Evolutionary conservation across 2,797 vertebrate species (phyloP).

Genomic region (Poeciliopsis turneri): DNA sequence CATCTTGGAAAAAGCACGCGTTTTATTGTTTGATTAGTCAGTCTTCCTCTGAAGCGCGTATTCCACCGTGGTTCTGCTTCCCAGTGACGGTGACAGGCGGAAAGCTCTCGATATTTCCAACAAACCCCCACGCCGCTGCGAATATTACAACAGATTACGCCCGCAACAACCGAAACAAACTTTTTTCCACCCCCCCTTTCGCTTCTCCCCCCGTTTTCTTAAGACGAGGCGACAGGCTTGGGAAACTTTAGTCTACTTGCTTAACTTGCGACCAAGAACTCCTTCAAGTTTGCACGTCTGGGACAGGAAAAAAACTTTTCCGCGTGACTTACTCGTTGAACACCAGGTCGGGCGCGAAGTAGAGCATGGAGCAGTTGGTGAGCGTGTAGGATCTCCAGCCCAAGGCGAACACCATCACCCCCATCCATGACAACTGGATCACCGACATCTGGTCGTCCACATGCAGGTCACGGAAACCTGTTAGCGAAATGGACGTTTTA

Average conservation of each 20-base stretch:
- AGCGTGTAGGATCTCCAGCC: constrained; percentile 95
- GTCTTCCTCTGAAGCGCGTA: constrained; percentile 43
- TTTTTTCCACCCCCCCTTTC: background rate
- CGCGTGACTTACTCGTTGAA: constrained; percentile 93
- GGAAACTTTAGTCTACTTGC: constrained; percentile 19
- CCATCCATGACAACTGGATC: constrained; percentile 97
- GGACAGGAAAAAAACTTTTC: background rate
- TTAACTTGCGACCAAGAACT: background rate
- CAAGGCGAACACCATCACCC: constrained; percentile 94
- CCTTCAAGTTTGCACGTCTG: background rate
- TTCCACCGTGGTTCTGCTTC: constrained; percentile 28
- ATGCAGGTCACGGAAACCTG: constrained; percentile 92
- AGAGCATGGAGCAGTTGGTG: constrained; percentile 92
- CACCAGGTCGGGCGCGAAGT: constrained; percentile 94
- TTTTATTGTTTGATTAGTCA: constrained; percentile 21
- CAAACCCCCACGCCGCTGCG: constrained; percentile 4
- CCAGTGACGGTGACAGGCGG: constrained; percentile 32
- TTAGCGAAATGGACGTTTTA: background rate
- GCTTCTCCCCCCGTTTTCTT: background rate
- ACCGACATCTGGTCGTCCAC: constrained; percentile 96
- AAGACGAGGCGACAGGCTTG: background rate
- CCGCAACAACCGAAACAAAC: constrained; percentile 18
- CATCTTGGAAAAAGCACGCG: background rate
- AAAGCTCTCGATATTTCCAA: constrained; percentile 18
- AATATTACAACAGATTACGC: constrained; percentile 11